Evolutionary conservation across 2,888 invertebrate genomes (phyloP).

Genomic region (Pollenia angustigena): DNA sequence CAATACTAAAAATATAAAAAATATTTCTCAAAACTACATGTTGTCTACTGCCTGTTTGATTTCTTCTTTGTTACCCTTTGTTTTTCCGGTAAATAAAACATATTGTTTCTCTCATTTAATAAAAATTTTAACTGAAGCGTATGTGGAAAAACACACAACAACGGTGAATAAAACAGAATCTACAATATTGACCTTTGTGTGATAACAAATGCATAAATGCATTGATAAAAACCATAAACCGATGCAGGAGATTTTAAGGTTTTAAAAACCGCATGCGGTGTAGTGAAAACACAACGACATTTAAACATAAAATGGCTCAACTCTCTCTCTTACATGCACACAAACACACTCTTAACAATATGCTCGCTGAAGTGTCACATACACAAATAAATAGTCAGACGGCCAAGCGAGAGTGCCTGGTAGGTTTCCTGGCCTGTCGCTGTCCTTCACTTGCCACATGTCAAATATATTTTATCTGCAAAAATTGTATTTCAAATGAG

Average conservation of each 20-base stretch:
- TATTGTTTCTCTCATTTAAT: constrained; percentile 34
- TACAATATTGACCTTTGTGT: constrained; percentile 69
- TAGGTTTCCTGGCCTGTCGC: constrained; percentile 18
- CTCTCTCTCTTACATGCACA: not conserved
- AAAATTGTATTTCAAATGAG: constrained; percentile 62
- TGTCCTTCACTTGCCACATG: constrained; percentile 54
- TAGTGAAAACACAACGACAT: constrained; percentile 56
- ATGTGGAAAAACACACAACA: constrained; percentile 23
- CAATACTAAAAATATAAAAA: not conserved
- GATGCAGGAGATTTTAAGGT: constrained; percentile 72
- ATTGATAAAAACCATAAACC: constrained; percentile 73
- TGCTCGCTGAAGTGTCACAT: constrained; percentile 19
- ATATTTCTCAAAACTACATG: not conserved
- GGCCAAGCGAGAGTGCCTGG: constrained; percentile 37
- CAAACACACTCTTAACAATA: not conserved
- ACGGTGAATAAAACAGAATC: constrained; percentile 15
- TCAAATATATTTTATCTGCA: constrained; percentile 71
- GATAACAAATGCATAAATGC: constrained; percentile 70
- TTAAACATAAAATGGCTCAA: constrained; percentile 23
- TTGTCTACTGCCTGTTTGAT: not conserved
- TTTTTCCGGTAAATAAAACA: constrained; percentile 15
- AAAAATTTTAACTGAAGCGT: constrained; percentile 13
- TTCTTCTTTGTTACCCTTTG: not conserved
- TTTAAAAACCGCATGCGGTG: constrained; percentile 71
- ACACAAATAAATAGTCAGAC: constrained; percentile 49